Evolutionary conservation across 1,140 invertebrate species (phyloP).

Genomic region (Brachionus koreanus): DNA sequence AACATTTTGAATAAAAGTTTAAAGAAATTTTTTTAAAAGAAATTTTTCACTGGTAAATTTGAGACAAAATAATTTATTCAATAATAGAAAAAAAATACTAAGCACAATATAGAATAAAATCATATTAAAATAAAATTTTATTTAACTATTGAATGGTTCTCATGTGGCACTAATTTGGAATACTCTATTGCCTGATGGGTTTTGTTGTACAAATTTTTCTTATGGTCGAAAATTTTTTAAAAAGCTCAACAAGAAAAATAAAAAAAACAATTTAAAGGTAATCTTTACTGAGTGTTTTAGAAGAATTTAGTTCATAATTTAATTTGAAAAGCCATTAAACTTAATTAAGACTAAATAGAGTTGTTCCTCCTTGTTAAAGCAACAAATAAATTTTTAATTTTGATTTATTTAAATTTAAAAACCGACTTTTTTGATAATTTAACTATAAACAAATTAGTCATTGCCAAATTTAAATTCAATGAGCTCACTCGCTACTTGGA

Average conservation of each 20-base stretch:
- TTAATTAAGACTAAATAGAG: neutral
- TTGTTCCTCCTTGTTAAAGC: neutral
- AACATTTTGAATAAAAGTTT: neutral
- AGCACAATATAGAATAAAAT: neutral
- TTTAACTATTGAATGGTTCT: neutral
- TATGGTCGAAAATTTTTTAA: neutral
- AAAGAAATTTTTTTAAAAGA: too few relatives aligned
- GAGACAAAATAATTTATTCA: too few relatives aligned
- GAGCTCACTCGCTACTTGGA: neutral
- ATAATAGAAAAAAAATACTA: neutral
- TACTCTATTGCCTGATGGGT: neutral
- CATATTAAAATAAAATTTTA: neutral
- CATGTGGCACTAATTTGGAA: neutral
- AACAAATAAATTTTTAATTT: neutral
- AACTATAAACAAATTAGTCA: neutral
- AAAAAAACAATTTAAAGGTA: neutral
- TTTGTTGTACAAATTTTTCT: neutral
- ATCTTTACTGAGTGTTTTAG: neutral
- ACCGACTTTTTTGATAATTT: neutral
- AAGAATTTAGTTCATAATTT: neutral
- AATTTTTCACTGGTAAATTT: too few relatives aligned
- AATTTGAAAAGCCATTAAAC: neutral
- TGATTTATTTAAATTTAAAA: neutral
- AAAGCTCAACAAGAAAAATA: neutral
- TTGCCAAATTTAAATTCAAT: neutral